Evolutionary conservation across 2,888 invertebrate genomes (phyloP).

Genomic region (Terebella lapidaria): DNA sequence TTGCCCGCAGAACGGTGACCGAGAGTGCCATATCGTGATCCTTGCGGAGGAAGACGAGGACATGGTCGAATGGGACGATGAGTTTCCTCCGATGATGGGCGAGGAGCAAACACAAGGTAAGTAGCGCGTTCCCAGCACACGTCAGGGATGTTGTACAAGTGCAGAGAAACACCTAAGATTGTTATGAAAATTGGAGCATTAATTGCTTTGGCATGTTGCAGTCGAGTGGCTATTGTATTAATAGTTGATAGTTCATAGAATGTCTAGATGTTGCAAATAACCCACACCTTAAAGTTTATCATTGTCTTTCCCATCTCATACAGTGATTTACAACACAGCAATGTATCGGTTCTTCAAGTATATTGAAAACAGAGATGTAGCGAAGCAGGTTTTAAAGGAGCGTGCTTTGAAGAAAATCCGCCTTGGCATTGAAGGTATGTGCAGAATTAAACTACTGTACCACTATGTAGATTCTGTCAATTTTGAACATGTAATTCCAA

Average conservation of each 20-base stretch:
- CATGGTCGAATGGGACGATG: slow-evolving; percentile 94
- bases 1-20: slow-evolving; percentile 76
- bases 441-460: too few relatives aligned
- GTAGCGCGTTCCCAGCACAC: not conserved
- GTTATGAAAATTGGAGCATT: too few relatives aligned
- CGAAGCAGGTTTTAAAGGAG: slow-evolving; percentile 97
- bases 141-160: too few relatives aligned
- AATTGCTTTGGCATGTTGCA: too few relatives aligned
- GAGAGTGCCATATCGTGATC: slow-evolving; percentile 96
- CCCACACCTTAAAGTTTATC: too few relatives aligned
- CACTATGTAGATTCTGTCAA: too few relatives aligned
- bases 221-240: too few relatives aligned
- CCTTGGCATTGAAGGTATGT: slow-evolving; percentile 82
- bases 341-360: slow-evolving; percentile 99
- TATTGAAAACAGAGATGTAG: slow-evolving; percentile 98
- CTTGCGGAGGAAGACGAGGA: slow-evolving; percentile 97
- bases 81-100: slow-evolving; percentile 99
- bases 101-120: slow-evolving; percentile 92
- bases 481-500: slow-evolving; percentile 3
- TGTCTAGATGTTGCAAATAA: too few relatives aligned
- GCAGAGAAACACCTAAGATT: not conserved
- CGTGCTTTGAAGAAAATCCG: slow-evolving; percentile 97
- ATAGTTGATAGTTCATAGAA: too few relatives aligned
- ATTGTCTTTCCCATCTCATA: too few relatives aligned
- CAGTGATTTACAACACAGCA: slow-evolving; percentile 86